Evolutionary conservation across 35 echinoderm and acorn worm genomes (phyloP), one percentile per base, ranked within the genome.

Genomic region (Apostichopus parvimensis): DNA sequence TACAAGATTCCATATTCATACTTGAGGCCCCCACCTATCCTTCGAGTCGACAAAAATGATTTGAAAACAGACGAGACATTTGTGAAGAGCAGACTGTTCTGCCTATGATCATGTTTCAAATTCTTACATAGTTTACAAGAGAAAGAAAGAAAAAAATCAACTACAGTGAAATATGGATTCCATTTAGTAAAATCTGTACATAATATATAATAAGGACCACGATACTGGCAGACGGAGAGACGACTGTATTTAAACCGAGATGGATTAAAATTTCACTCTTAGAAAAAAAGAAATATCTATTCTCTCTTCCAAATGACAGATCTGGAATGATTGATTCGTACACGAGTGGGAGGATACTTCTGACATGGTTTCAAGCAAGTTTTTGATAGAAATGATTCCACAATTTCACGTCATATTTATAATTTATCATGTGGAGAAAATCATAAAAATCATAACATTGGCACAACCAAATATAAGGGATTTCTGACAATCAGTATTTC

Each of bases 81-180:
- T 45, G 34, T 45, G 34, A 45, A 79, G 17, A 57, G 52, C 80
- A 83, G 80, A 83, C 7, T 83, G 52, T 55, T 55, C 56, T 57
- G 53, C 53, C 53, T n/a, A 54, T 9, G 56, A 83, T 54, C 56
- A 20, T 56, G 56, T 83, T 83, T 83, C 56, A 83, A 83, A 83
- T 83, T 83, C 80, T 83, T 83, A 83, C 80, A 83, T 83, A 83
- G 56, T 83, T 55, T 55, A 56, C 80, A 80, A 54, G 34, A 45
- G 34, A 45, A 45, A 45, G 34, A 79, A 79, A 79, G 52, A 61
- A 8, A 14, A 14, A 83, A 83, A 54, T 83, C 53, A 83, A 83
- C 80, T 83, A 83, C 80, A 83, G 53, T 56, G 80, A 83, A 83
- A 83, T 83, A 83, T 83, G 80, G 80, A 83, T 83, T 83, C 80